Evolutionary conservation across 1,140 invertebrate genomes (phyloP), one percentile per base, ranked within the genome.

Genomic region (Linepithema humile): DNA sequence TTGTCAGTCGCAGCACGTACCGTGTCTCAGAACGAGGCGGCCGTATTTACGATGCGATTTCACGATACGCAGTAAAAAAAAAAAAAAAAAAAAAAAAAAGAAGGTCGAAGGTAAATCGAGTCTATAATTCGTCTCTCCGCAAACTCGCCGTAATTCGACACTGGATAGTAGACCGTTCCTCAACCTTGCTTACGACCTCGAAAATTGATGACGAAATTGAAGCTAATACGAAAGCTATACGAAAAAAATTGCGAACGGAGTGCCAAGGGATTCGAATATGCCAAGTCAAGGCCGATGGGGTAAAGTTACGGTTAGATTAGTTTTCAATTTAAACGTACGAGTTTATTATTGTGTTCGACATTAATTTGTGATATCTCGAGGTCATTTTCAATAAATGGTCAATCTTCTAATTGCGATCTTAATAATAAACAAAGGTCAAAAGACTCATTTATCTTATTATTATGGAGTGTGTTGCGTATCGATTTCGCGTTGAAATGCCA

Each of bases 31-130:
- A 80, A 80, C 48, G 64, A 77, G 64, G 48, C 35, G 64, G 67
- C 48, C 35, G 35, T 80, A 80, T 80, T 80, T 80, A 80, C 75
- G 75, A 78, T 55, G 64, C 75, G 75, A 80, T 70, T 80, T 80
- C 62, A 70, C 48, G 64, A 80, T 35, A 38, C 55, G n/a, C n/a
- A n/a, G n/a, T n/a, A n/a, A n/a, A n/a, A n/a, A n/a, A n/a, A n/a
- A n/a, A n/a, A n/a, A n/a, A n/a, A n/a, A n/a, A n/a, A n/a, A n/a
- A n/a, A n/a, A n/a, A 70, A 70, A 70, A 70, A 80, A 80, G 50
- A 57, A 10, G 35, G 17, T 53, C 20, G 48, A 55, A 43, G 65
- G 62, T 78, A 80, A 80, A 80, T 70, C 23, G 64, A 77, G 26
- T 70, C 64, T 57, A 43, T 55, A 70, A 80, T 70, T 80, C 35